phyloP scores from a whole-genome alignment of 1,140 invertebrate species.

The Daktulosphaira vitifoliae region DNA sequence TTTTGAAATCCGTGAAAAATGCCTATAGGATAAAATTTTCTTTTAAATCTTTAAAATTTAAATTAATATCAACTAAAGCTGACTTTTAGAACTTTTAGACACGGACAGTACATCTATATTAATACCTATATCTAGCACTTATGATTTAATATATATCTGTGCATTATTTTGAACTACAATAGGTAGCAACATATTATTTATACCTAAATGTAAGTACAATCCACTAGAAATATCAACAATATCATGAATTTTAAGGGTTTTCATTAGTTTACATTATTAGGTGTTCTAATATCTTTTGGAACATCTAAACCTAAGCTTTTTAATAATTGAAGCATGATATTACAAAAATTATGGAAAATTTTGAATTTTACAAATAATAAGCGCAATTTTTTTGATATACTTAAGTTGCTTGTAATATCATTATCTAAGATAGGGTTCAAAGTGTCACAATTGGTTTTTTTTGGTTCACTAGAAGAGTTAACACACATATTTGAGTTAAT shows the following conservation, averaged over 20 bases:
- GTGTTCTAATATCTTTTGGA: conserved; percentile 6
- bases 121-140: background rate
- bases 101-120: background rate
- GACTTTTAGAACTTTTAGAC: background rate
- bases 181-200: background rate
- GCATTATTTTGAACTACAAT: background rate
- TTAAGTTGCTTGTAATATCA: too few relatives aligned
- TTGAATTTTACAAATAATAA: too few relatives aligned
- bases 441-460: too few relatives aligned
- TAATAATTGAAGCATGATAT: background rate
- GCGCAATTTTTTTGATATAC: too few relatives aligned
- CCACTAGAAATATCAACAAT: background rate
- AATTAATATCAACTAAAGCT: background rate
- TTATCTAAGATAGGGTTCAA: too few relatives aligned
- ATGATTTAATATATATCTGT: background rate
- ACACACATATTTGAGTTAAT: too few relatives aligned
- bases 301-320: background rate
- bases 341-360: conserved; percentile 4
- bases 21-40: background rate
- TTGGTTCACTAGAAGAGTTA: too few relatives aligned
- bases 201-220: background rate
- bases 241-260: background rate
- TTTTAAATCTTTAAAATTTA: background rate
- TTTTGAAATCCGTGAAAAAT: background rate
- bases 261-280: too few relatives aligned